Evolutionary conservation across 2,888 invertebrate genomes (phyloP), one percentile per base, ranked within the genome.

Genomic region (Habroteleia sp.): DNA sequence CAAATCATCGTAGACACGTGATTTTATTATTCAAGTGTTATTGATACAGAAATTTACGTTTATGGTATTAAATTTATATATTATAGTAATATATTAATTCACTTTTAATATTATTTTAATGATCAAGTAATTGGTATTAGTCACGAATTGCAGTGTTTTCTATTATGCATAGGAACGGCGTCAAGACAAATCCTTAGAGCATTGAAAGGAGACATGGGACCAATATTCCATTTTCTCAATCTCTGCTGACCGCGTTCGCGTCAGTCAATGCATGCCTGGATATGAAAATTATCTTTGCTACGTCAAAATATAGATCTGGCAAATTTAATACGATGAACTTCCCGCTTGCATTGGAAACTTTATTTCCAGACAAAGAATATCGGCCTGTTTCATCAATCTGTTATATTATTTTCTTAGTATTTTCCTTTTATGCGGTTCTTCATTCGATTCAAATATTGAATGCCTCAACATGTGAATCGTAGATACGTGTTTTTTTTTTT

Each of bases 41-140:
- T n/a, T n/a, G n/a, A n/a, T n/a, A n/a, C n/a, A n/a, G n/a, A n/a
- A n/a, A n/a, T n/a, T n/a, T n/a, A n/a, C n/a, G n/a, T n/a, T n/a
- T n/a, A n/a, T n/a, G n/a, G n/a, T n/a, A n/a, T n/a, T n/a, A n/a
- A n/a, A n/a, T n/a, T n/a, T n/a, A n/a, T n/a, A n/a, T n/a, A n/a
- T n/a, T n/a, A n/a, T n/a, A n/a, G n/a, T n/a, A n/a, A n/a, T n/a
- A n/a, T n/a, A n/a, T n/a, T n/a, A n/a, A n/a, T n/a, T n/a, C n/a
- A n/a, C n/a, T n/a, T n/a, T n/a, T n/a, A n/a, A n/a, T n/a, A n/a
- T n/a, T n/a, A n/a, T n/a, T n/a, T n/a, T n/a, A n/a, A n/a, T n/a
- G n/a, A n/a, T n/a, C 80, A 76, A 80, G 83, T 85, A 84, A 86
- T 86, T 84, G 84, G 84, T 85, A 85, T 83, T 82, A 82, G 83